Percentiles rank a stretch among this genome's conserved stretches.
Conservation (phyloP, 2,797 vertebrate species). For the Sebastes itinus region DNA sequence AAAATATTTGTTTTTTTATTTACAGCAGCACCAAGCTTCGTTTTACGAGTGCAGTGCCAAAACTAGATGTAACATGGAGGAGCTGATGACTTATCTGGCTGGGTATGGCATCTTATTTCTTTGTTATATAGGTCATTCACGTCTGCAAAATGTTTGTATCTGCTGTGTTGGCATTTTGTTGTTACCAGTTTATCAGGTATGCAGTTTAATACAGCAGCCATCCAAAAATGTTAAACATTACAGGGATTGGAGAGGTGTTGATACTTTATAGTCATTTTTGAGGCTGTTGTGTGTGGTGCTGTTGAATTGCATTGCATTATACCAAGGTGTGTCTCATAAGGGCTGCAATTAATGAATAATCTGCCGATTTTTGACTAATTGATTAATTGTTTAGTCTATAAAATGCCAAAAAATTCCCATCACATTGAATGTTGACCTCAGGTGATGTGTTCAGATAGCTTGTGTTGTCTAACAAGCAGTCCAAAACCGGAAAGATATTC, state of each 20-base stretch:
- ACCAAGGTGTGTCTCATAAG: neutral
- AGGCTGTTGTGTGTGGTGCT: neutral
- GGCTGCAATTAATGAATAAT: neutral
- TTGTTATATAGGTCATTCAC: neutral
- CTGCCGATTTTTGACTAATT: neutral
- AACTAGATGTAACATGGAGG: slow-evolving; percentile 80
- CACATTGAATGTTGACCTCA: neutral
- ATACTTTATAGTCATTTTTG: neutral
- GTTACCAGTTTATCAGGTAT: neutral
- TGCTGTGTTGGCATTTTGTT: neutral
- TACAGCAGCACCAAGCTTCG: slow-evolving; percentile 83
- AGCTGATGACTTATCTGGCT: slow-evolving; percentile 84
- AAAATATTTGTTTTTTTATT: neutral
- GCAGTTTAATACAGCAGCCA: neutral
- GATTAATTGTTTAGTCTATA: neutral
- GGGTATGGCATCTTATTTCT: slow-evolving; percentile 67
- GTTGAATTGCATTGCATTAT: neutral
- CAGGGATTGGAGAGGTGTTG: neutral
- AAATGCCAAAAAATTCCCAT: neutral
- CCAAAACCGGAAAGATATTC: neutral
- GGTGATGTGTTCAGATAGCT: neutral
- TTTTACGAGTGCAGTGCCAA: slow-evolving; percentile 88
- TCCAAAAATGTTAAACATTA: neutral
- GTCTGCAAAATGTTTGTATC: neutral
- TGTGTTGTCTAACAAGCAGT: neutral